Percentiles rank a stretch among this genome's conserved stretches.
Evolutionary conservation across 2,888 invertebrate species (phyloP).

Genomic region (Rutpela maculata): DNA sequence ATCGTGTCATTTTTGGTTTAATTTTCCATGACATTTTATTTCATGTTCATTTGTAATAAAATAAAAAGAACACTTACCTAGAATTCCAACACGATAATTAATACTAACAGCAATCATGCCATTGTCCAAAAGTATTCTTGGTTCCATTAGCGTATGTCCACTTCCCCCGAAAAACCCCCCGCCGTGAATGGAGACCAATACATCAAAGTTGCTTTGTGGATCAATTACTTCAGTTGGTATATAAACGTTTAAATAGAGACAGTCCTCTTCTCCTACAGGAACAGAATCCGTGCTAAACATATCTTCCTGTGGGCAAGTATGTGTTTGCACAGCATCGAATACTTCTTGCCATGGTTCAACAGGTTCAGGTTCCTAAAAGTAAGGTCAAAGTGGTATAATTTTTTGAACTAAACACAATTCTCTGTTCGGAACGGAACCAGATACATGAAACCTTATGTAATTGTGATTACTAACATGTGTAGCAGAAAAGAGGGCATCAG

Average conservation of each 20-base stretch:
- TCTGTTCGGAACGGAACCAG: too few relatives aligned
- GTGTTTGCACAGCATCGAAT: conserved; percentile 79
- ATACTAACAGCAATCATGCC: conserved; percentile 68
- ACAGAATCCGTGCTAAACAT: neutral
- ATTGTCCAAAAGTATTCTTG: conserved; percentile 69
- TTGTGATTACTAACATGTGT: too few relatives aligned
- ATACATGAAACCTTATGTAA: too few relatives aligned
- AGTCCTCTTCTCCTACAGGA: conserved; percentile 79
- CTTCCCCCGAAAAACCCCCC: conserved; percentile 73
- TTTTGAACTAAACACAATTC: too few relatives aligned
- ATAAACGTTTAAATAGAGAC: conserved; percentile 79
- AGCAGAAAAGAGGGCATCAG: too few relatives aligned
- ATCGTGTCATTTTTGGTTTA: too few relatives aligned
- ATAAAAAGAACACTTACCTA: conserved; percentile 57
- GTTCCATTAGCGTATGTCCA: conserved; percentile 71
- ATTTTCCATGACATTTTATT: too few relatives aligned
- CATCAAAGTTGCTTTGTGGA: conserved; percentile 69
- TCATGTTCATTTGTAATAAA: neutral
- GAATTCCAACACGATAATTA: conserved; percentile 67
- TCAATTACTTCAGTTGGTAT: conserved; percentile 75
- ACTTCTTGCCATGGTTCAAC: conserved; percentile 78
- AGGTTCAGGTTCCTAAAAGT: conserved; percentile 76
- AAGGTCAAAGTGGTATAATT: too few relatives aligned
- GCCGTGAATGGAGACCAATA: conserved; percentile 74
- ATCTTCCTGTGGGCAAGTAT: conserved; percentile 65